Conservation (phyloP, 2,888 invertebrate species). For the Polylopha cassiicola region DNA sequence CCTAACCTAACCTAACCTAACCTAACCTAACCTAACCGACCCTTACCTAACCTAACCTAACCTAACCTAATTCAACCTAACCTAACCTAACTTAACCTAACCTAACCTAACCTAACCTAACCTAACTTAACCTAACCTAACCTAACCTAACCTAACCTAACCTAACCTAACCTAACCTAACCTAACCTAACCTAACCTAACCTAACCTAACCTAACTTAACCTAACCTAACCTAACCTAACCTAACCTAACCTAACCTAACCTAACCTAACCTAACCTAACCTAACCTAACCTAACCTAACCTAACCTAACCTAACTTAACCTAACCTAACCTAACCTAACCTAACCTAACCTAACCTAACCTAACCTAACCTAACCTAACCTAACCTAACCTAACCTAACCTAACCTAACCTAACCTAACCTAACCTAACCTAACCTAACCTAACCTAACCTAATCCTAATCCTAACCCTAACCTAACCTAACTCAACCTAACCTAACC, state of each 20-base stretch:
- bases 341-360: conserved; percentile 25
- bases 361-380: conserved; percentile 23
- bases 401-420: conserved; percentile 24
- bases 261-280: conserved; percentile 26
- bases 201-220: conserved; percentile 23
- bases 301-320: conserved; percentile 24
- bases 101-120: conserved; percentile 19
- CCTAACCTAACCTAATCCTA: conserved; percentile 25
- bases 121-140: conserved; percentile 15
- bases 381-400: conserved; percentile 25
- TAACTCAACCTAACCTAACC: conserved; percentile 22
- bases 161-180: conserved; percentile 23
- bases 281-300: conserved; percentile 24
- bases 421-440: conserved; percentile 25
- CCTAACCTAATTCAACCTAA: conserved; percentile 18
- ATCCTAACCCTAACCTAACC: conserved; percentile 18
- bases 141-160: conserved; percentile 23
- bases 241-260: conserved; percentile 7
- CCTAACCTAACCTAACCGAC: not conserved
- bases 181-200: conserved; percentile 23
- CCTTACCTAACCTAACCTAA: not conserved
- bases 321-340: conserved; percentile 23
- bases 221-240: conserved; percentile 16
- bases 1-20: conserved; percentile 24
- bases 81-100: conserved; percentile 20